phyloP scores from a whole-genome alignment of 2,888 invertebrate genomes.

The Dryomyza anilis region DNA sequence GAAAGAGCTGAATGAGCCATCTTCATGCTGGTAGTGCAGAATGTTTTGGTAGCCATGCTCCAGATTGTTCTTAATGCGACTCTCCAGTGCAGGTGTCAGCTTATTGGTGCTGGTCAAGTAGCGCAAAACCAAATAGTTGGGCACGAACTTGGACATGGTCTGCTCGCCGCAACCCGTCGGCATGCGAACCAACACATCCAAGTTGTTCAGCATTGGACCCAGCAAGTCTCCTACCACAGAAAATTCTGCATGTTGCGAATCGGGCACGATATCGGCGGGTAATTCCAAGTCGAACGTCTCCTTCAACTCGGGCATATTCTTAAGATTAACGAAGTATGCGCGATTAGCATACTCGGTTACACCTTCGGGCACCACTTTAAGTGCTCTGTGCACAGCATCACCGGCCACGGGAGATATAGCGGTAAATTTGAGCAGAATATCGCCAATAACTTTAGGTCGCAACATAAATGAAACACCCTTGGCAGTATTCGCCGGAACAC shows the following conservation, averaged over 20 bases:
- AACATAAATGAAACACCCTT: constrained; percentile 84
- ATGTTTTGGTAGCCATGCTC: constrained; percentile 91
- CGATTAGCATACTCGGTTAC: constrained; percentile 75
- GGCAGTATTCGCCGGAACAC: constrained; percentile 72
- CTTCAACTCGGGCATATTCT: constrained; percentile 64
- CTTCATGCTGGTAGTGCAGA: constrained; percentile 79
- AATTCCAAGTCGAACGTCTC: constrained; percentile 75
- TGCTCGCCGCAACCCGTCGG: constrained; percentile 79
- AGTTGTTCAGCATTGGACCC: constrained; percentile 67
- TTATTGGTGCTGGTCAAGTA: constrained; percentile 73
- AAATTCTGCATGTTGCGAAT: constrained; percentile 67
- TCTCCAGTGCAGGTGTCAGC: constrained; percentile 69
- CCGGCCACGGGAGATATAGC: constrained; percentile 79
- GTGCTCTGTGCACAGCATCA: constrained; percentile 75
- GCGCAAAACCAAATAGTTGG: constrained; percentile 75
- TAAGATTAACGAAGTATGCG: constrained; percentile 74
- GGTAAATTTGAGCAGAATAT: constrained; percentile 73
- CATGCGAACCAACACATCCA: constrained; percentile 67
- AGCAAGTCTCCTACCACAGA: constrained; percentile 67
- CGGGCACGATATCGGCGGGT: constrained; percentile 71
- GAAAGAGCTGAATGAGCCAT: constrained; percentile 91
- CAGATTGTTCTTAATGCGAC: constrained; percentile 66
- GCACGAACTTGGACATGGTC: constrained; percentile 72
- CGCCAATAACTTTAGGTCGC: constrained; percentile 74
- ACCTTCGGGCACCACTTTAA: constrained; percentile 83